A percentile compares a stretch with the other conserved stretches of the same genome.
These are phyloP conservation scores for Tachysurus fulvidraco DNA, from an alignment of 2,113 vertebrate species.

Conservation along the genomic window DNA sequence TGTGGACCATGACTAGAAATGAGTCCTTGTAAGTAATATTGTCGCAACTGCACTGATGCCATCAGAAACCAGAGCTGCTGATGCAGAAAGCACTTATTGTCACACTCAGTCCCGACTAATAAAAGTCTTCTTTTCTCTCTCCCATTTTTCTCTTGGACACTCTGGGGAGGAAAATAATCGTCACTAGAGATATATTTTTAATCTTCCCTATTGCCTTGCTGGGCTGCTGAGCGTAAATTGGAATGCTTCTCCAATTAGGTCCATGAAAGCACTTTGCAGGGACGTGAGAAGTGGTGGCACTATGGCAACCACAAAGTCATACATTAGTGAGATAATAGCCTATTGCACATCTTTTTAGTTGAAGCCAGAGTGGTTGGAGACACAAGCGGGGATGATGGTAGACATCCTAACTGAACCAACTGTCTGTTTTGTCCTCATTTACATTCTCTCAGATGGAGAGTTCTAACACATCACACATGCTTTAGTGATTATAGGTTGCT, in stretches of 20 bases:
- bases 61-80: constrained; percentile 38
- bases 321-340: constrained; percentile 42
- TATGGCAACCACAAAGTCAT: constrained; percentile 52
- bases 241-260: constrained; percentile 55
- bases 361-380: constrained; percentile 35
- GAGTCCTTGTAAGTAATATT: constrained; percentile 38
- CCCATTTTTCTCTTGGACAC: constrained; percentile 36
- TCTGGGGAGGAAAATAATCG: constrained; percentile 39
- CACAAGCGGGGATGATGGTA: constrained; percentile 2
- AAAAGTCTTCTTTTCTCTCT: constrained; percentile 28
- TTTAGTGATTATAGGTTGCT: constrained; percentile 15
- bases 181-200: constrained; percentile 51
- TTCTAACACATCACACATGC: neutral
- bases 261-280: constrained; percentile 49
- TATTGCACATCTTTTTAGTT: constrained; percentile 44
- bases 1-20: constrained; percentile 24
- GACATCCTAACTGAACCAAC: constrained; percentile 21
- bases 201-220: constrained; percentile 51
- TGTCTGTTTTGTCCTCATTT: constrained; percentile 22
- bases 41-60: constrained; percentile 30
- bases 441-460: constrained; percentile 13
- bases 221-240: constrained; percentile 53
- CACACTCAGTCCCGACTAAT: constrained; percentile 43
- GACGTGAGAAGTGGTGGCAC: constrained; percentile 48
- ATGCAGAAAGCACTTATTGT: constrained; percentile 34